Base-by-base conservation (phyloP, 1,140 invertebrate species). In the Calycopis cecrops region DNA sequence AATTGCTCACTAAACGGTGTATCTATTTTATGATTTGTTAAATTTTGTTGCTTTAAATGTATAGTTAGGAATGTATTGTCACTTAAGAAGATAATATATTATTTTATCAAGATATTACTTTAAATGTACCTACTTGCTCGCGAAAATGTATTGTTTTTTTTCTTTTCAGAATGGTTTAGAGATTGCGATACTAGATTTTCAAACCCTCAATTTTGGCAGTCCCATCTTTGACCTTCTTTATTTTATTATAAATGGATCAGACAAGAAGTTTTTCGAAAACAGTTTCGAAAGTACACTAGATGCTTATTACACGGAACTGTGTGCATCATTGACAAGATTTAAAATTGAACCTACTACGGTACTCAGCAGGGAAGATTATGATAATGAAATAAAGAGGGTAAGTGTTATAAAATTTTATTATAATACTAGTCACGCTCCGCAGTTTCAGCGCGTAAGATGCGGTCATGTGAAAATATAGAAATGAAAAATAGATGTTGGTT, bases 181-280 rank as follows among this genome's bases (percentile, higher is more conserved):
- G 21, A 28, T 28, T 28, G 21, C 21, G 2, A 28, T 28, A 28
- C 21, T 61, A 3, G 59, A 61, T 42, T 57, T 44, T 17, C 59
- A 61, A 42, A 56, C 50, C 7, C 0, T 61, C 4, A 49, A 33
- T 11, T 35, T 44, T 14, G 54, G 54, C 1, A 61, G 50, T 11
- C 40, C 50, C 12, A 35, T 57, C 6, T 52, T 14, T n/a, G 90
- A 91, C 58, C 59, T 91, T 8, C 35, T 76, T 4, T 90, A 89
- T 52, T 83, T 90, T 47, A 62, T 91, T 4, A 88, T 87, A 59
- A 73, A 75, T 10, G 88, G 87, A 12, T 79, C 87, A 0, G 73
- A 84, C 14, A 55, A 72, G 7, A 63, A 78, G 6, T 69, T 87
- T 9, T 65, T 88, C 0, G 52, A 59, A 10, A 51, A 78, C 18